Conservation (phyloP, 2,888 invertebrate genomes). For the Andricus curvator region DNA sequence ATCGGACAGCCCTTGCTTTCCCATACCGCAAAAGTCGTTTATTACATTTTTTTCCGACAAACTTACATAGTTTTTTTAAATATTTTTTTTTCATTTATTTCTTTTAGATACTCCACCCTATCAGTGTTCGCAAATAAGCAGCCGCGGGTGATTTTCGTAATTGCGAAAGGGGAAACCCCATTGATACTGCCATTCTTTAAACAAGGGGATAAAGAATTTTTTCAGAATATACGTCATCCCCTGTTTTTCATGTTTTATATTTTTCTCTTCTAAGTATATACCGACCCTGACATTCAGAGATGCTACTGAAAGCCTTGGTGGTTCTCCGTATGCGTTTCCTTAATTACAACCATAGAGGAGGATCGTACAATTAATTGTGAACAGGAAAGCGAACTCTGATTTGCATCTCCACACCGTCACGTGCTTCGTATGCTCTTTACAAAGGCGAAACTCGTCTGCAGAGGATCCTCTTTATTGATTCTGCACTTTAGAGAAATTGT, state of each 20-base stretch:
- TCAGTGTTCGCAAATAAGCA: background rate
- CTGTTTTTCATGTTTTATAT: conserved; percentile 35
- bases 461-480: conserved; percentile 18
- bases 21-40: conserved; percentile 22
- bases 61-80: background rate
- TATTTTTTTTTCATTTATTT: conserved; percentile 1
- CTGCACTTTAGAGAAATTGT: background rate
- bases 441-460: conserved; percentile 36
- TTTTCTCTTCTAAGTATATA: conserved; percentile 48
- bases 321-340: conserved; percentile 40
- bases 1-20: conserved; percentile 1
- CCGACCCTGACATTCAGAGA: conserved; percentile 54
- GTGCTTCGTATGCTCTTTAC: conserved; percentile 25
- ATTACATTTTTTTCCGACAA: conserved; percentile 40
- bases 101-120: conserved; percentile 10
- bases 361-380: conserved; percentile 49
- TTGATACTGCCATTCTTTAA: background rate
- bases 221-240: conserved; percentile 41
- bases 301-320: background rate
- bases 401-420: conserved; percentile 44
- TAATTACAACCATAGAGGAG: conserved; percentile 45
- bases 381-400: conserved; percentile 49
- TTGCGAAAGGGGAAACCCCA: conserved; percentile 42
- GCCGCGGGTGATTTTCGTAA: conserved; percentile 40
- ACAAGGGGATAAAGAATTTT: conserved; percentile 37